Base-by-base conservation (phyloP, 2,888 invertebrate species). In the Spodoptera picta region DNA sequence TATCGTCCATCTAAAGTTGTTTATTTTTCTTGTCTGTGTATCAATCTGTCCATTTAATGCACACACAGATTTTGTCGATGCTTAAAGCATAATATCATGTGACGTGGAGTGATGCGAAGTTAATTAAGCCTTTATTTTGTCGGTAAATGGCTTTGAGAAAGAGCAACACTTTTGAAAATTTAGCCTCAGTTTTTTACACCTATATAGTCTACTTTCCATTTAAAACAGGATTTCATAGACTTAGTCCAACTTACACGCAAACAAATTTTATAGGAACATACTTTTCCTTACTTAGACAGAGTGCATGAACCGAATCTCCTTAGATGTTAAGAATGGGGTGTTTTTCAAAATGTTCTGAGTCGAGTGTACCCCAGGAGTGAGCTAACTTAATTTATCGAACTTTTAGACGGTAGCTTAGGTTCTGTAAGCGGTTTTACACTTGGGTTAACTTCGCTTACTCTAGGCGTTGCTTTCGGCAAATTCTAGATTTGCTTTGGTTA, bases 351-450 rank as follows among this genome's bases (percentile, higher is more conserved):
- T 24, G 44, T 59, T 66, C 49, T n/a, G 47, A 65, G 48, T 57
- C 42, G n/a, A 58, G 65, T 60, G 60, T 51, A 57, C 63, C 61
- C 56, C 65, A 69, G 49, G 44, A 75, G 75, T 73, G 72, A 62
- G 73, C 63, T 83, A 87, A 88, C 83, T 85, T 83, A 80, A 83
- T 85, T 82, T 84, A 84, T 80, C 64, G 77, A 83, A 82, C 78
- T 83, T 80, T 77, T 73, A 73, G 73, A 69, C 73, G 77, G 67
- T 73, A 71, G 57, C 59, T 69, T 70, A 65, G 71, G 75, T 70
- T 77, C 74, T 65, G 77, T 79, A 77, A 81, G 83, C 80, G 81
- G 85, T 84, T 86, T 82, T 74, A 83, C 83, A 83, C 82, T 83
- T 73, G 77, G 76, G 65, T 83, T 79, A 82, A 83, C 81, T 85